A percentile compares a stretch with the other conserved stretches of the same genome.
These are phyloP conservation scores for Carduelis carduelis DNA, from an alignment of 2,797 vertebrate species.

Conservation along the genomic window DNA sequence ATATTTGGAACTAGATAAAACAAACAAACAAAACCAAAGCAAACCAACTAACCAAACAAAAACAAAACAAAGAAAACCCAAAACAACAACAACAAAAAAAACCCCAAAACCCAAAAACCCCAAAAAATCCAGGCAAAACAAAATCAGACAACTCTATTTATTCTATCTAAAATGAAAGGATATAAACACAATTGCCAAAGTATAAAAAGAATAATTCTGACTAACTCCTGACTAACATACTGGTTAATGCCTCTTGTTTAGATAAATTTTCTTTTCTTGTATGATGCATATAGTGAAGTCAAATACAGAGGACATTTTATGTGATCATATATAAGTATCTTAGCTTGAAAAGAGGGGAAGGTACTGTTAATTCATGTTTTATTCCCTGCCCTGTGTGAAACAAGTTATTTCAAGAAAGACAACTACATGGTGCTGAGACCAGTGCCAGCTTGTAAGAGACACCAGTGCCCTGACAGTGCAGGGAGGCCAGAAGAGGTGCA, in stretches of 20 bases:
- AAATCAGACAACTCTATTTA: not conserved
- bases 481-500: not conserved
- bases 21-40: no score
- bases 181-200: not conserved
- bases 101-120: no score
- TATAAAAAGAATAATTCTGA: not conserved
- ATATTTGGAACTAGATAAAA: not conserved
- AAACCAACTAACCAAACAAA: not conserved
- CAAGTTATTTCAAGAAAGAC: not conserved
- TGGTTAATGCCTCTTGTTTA: not conserved
- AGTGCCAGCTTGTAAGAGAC: not conserved
- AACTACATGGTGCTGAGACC: accelerated
- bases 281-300: not conserved
- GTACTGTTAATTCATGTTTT: not conserved
- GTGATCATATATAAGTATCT: not conserved
- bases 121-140: not conserved
- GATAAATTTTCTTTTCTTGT: not conserved
- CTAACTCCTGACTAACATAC: not conserved
- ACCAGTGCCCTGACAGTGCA: not conserved
- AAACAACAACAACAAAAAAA: not conserved
- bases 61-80: no score
- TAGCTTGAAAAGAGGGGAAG: not conserved
- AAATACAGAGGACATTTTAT: not conserved
- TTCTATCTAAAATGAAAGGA: not conserved
- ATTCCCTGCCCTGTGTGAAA: not conserved